Base-by-base conservation (phyloP, 1,140 invertebrate genomes). In the Drosophila teissieri region DNA sequence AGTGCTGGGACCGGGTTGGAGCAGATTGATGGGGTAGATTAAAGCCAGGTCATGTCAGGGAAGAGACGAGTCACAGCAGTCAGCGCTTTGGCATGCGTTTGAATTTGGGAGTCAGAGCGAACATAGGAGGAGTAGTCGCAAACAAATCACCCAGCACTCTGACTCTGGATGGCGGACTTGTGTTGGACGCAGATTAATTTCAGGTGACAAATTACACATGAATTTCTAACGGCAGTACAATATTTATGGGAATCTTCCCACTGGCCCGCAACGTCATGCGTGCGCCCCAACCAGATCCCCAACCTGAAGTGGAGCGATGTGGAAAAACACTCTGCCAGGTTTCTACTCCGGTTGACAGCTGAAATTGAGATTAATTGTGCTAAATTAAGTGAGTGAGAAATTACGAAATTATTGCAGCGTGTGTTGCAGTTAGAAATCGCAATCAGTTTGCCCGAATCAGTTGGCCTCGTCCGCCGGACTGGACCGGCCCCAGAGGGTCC, bases 301-400 rank as follows among this genome's bases (percentile, higher is more conserved):
- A 74, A 69, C 78, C 69, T 78, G 54, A 78, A 79, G 61, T 68
- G 31, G 70, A 44, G 53, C 67, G 34, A 15, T 46, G 52, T 49
- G 4, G n/a, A 40, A 19, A 19, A 44, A 7, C 11, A 22, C 44
- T 22, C 37, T 45, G 36, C 51, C 55, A 34, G 48, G 37, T 37
- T 54, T 48, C 73, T 17, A 46, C 58, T 60, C 15, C 69, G 58
- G 82, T 88, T 83, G 83, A 86, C 83, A 88, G 83, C 75, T 86
- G 70, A 86, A 86, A 86, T 86, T 86, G 83, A 86, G 83, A 86
- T 86, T 86, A 86, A 86, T 86, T 86, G 83, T 88, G 79, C 65
- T 83, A 86, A 86, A 86, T 86, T 86, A 86, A 89, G 83, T 88
- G 83, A 86, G 84, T 86, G 83, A 86, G 84, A 86, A 86, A 86